Conservation (phyloP, 2,797 vertebrate species). For the Halcyon badia region DNA sequence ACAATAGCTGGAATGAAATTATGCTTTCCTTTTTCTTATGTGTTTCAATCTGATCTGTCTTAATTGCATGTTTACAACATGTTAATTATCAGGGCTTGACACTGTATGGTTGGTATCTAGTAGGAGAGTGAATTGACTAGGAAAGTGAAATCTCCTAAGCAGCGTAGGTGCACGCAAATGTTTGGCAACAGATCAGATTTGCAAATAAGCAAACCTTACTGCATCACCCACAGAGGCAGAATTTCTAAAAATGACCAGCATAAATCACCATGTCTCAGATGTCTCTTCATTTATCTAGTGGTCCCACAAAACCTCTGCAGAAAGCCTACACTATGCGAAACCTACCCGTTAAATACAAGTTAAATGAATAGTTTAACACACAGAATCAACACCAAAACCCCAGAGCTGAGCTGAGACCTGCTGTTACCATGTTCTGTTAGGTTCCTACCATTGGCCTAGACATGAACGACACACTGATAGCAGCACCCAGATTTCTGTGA, state of each 20-base stretch:
- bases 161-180: background rate
- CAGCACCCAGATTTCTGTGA: background rate
- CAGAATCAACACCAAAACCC: background rate
- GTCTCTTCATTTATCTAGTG: background rate
- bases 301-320: background rate
- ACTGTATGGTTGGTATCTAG: constrained; percentile 27
- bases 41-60: constrained; percentile 52
- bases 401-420: background rate
- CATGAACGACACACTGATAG: background rate
- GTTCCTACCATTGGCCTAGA: background rate
- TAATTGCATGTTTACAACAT: constrained; percentile 65
- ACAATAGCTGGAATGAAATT: constrained; percentile 48
- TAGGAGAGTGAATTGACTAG: constrained; percentile 23
- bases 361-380: background rate
- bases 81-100: constrained; percentile 62
- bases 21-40: constrained; percentile 42
- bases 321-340: background rate
- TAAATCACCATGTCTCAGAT: background rate
- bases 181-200: constrained; percentile 56
- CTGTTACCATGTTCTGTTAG: background rate
- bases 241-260: constrained; percentile 4
- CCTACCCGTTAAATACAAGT: constrained; percentile 9
- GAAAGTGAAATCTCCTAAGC: background rate
- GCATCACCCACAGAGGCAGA: background rate
- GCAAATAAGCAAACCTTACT: constrained; percentile 10